phyloP scores from a whole-genome alignment of 1,140 invertebrate species.

The Diorhabda elongata region DNA sequence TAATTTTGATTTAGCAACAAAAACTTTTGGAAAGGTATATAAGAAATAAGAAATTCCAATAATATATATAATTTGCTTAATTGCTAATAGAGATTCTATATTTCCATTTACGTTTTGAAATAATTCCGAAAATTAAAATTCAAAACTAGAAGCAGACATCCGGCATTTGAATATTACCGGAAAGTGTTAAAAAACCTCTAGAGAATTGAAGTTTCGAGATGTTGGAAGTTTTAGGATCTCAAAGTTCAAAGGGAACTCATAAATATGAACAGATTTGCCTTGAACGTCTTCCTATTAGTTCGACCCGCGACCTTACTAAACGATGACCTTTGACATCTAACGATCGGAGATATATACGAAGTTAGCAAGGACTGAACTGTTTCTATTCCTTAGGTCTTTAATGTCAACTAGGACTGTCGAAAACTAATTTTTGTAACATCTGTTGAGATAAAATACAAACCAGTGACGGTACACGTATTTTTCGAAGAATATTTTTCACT shows the following conservation, averaged over 20 bases:
- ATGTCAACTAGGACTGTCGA: no score
- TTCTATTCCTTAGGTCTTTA: background rate
- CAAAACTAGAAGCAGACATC: background rate
- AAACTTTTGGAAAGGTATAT: no score
- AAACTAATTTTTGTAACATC: no score
- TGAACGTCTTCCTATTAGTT: slow-evolving; percentile 18
- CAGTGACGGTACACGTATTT: no score
- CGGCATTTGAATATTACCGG: background rate
- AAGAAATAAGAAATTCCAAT: no score
- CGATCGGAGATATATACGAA: slow-evolving; percentile 7
- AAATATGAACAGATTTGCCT: slow-evolving; percentile 19
- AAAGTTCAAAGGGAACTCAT: slow-evolving; percentile 14
- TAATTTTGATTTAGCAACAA: no score
- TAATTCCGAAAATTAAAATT: background rate
- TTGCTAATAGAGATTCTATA: no score
- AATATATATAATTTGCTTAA: no score
- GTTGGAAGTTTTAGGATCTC: slow-evolving; percentile 4
- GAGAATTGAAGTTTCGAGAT: background rate
- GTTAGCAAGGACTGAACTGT: slow-evolving; percentile 9
- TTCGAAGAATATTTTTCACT: no score
- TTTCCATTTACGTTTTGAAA: no score
- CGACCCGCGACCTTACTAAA: slow-evolving; percentile 12
- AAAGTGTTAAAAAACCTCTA: background rate
- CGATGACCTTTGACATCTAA: slow-evolving; percentile 9
- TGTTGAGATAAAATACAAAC: no score